These are phyloP conservation scores for Macrobrachium nipponense DNA, from an alignment of 1,140 invertebrate species.

Conservation along the genomic window DNA sequence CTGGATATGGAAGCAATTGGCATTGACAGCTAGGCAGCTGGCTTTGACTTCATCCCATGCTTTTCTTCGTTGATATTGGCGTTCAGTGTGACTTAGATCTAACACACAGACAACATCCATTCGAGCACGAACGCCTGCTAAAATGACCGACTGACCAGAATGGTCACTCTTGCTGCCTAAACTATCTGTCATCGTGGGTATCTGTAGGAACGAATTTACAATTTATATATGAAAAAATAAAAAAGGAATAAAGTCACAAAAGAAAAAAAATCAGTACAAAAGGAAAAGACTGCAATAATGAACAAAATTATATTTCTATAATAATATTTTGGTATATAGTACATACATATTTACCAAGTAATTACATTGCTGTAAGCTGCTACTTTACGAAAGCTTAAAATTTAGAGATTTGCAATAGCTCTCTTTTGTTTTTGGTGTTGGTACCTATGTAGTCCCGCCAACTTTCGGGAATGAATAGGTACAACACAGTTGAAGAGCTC, in stretches of 20 bases:
- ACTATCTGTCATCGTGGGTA: constrained; percentile 58
- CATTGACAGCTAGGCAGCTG: constrained; percentile 82
- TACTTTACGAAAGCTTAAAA: too few species aligned
- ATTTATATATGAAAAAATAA: not conserved
- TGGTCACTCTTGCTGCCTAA: constrained; percentile 63
- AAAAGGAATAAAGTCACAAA: constrained; percentile 1
- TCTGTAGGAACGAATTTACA: constrained; percentile 10
- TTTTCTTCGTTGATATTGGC: constrained; percentile 80
- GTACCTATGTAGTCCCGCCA: too few species aligned
- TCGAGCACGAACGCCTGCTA: constrained; percentile 45
- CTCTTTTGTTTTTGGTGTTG: too few species aligned
- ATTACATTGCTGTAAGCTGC: too few species aligned
- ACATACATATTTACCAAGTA: too few species aligned
- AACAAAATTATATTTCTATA: too few species aligned
- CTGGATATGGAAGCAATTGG: constrained; percentile 85
- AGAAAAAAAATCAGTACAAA: not conserved
- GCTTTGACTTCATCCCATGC: constrained; percentile 87
- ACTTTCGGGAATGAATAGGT: too few species aligned
- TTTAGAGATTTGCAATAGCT: too few species aligned
- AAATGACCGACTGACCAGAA: constrained; percentile 54
- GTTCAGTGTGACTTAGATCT: constrained; percentile 80
- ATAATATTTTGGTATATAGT: too few species aligned
- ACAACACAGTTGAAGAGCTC: too few species aligned
- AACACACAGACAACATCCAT: constrained; percentile 95
- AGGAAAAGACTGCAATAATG: not conserved